Evolutionary conservation across 2,113 vertebrate species (phyloP), one percentile per base, ranked within the genome.

Genomic region (Sinocyclocheilus anshuiensis): DNA sequence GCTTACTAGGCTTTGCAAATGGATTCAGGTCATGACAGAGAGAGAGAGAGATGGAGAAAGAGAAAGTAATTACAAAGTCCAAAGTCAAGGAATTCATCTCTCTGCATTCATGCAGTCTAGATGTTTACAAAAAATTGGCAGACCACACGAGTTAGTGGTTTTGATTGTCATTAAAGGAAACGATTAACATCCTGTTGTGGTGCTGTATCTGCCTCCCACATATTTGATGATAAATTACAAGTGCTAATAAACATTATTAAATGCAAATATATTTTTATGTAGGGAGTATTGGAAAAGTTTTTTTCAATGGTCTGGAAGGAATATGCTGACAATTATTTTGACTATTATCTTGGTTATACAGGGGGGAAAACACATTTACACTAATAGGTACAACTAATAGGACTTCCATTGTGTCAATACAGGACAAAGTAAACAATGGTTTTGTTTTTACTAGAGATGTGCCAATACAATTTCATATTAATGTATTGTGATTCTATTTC

Each of bases 51-150:
- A 85, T 84, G 1, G 63, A 67, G 13, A 61, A 50, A 63, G 39
- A 77, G 63, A 87, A 88, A 84, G 86, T 86, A 86, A 90, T 89
- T 89, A 86, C 86, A 53, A n/a, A n/a, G n/a, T n/a, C 59, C n/a
- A 61, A 59, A 45, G 39, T 75, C 22, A 13, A 75, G 22, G n/a
- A 24, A 57, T 61, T 74, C 29, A 33, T 59, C 22, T 69, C 26
- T 11, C 29, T 36, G 57, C 45, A 61, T n/a, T 75, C 42, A 33
- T 42, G 50, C 4, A 13, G 9, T 84, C 36, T 42, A 63, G 72
- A 84, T 59, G 13, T 77, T 18, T 57, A 33, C 57, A 67, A 72
- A 84, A 39, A 39, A 81, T 67, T 42, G 7, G 5, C 77, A 61
- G 10, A 26, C n/a, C 16, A 26, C 4, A 53, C 2, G 6, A 29